Conservation (phyloP, 2,113 vertebrate species). For the Callipepla californica region DNA sequence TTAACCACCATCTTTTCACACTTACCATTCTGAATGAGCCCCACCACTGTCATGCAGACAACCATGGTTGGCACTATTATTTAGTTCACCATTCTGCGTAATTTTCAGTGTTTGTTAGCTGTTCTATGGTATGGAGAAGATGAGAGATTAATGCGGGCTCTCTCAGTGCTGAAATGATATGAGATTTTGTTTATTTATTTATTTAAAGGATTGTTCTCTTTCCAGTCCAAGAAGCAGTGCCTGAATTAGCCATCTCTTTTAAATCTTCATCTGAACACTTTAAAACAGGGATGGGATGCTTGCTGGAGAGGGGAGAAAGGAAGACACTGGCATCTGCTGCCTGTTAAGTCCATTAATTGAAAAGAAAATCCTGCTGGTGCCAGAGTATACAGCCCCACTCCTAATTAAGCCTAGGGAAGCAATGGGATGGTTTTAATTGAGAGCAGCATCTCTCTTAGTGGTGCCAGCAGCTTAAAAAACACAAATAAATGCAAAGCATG, state of each 20-base stretch:
- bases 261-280: neutral
- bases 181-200: neutral
- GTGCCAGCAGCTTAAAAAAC: slow-evolving; percentile 55
- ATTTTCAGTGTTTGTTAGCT: neutral
- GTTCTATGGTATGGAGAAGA: neutral
- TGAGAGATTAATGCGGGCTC: neutral
- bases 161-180: neutral
- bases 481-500: slow-evolving; percentile 41
- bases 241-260: slow-evolving; percentile 7
- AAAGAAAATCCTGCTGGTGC: slow-evolving; percentile 70
- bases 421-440: slow-evolving; percentile 71
- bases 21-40: neutral
- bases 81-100: neutral
- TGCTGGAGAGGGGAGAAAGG: slow-evolving; percentile 12
- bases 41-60: neutral
- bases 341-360: slow-evolving; percentile 65
- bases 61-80: accelerated
- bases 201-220: neutral
- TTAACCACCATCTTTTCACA: neutral
- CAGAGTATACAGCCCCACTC: slow-evolving; percentile 62
- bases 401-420: slow-evolving; percentile 68
- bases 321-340: slow-evolving; percentile 61
- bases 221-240: neutral
- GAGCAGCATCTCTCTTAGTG: slow-evolving; percentile 53
- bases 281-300: neutral